These are phyloP conservation scores for Ptychodera flava DNA, from an alignment of 35 echinoderm and acorn worm species.

Conservation along the genomic window DNA sequence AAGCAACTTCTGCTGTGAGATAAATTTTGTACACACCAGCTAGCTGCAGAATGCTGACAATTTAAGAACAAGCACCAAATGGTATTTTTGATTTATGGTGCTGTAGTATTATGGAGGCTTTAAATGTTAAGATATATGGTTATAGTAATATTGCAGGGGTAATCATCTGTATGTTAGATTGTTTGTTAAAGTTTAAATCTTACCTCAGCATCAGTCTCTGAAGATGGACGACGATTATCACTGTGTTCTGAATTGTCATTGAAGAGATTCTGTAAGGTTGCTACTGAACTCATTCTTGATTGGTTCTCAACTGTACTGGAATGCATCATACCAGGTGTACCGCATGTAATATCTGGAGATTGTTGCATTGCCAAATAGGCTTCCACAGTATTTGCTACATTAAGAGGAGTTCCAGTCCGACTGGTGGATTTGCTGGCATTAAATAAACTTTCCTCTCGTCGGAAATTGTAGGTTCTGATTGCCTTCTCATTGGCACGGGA, in stretches of 20 bases:
- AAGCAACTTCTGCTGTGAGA: too few species aligned
- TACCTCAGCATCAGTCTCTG: background rate
- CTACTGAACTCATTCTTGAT: background rate
- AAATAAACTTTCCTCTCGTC: background rate
- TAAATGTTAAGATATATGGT: too few species aligned
- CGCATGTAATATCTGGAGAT: background rate
- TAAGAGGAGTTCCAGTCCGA: background rate
- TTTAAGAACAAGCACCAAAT: too few species aligned
- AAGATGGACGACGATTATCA: background rate
- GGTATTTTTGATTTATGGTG: too few species aligned
- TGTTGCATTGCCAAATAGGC: background rate
- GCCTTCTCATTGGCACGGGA: background rate
- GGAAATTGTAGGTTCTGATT: background rate
- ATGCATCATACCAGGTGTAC: background rate
- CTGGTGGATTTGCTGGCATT: background rate
- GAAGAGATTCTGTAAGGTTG: background rate
- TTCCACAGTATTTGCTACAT: background rate
- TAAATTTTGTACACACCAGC: too few species aligned
- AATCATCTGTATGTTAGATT: too few species aligned
- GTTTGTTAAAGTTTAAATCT: background rate
- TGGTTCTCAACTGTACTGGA: background rate
- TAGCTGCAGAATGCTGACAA: too few species aligned
- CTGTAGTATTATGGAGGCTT: too few species aligned
- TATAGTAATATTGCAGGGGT: too few species aligned
- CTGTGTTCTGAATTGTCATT: background rate